These are phyloP conservation scores for Drosophila neotestacea DNA, from an alignment of 2,888 invertebrate genomes.

Conservation along the genomic window DNA sequence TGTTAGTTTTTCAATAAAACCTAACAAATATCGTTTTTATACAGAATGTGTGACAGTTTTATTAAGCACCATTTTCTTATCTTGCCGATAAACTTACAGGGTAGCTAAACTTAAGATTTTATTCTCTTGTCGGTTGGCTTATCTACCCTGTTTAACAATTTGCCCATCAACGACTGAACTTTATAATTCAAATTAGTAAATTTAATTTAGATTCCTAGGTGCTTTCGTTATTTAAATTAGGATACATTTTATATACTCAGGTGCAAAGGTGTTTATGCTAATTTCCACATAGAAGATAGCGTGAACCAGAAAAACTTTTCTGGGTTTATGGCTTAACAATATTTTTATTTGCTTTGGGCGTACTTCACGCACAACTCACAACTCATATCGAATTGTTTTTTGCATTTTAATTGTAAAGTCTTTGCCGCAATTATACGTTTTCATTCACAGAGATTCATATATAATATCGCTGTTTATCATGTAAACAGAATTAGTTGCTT, in stretches of 20 bases:
- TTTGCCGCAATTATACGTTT: neutral
- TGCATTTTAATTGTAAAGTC: conserved; percentile 8
- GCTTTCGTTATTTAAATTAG: no score
- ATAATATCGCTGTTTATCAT: neutral
- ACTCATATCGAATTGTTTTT: neutral
- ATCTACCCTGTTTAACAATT: no score
- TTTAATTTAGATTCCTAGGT: no score
- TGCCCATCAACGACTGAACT: no score
- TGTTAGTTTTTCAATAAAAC: neutral
- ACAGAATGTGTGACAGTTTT: neutral
- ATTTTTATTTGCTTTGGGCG: neutral
- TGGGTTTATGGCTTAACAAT: neutral
- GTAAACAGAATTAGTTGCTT: neutral
- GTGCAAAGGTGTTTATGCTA: neutral
- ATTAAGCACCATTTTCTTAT: no score
- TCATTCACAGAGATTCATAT: neutral
- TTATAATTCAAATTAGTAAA: no score
- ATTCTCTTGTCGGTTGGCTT: no score
- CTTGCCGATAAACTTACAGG: no score
- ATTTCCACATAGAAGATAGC: neutral
- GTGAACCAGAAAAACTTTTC: neutral
- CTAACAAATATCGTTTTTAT: neutral
- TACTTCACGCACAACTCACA: conserved; percentile 4
- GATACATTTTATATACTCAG: no score
- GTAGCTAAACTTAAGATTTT: no score